Conservation (phyloP, 2,888 invertebrate species). For the Onchidella celtica region DNA sequence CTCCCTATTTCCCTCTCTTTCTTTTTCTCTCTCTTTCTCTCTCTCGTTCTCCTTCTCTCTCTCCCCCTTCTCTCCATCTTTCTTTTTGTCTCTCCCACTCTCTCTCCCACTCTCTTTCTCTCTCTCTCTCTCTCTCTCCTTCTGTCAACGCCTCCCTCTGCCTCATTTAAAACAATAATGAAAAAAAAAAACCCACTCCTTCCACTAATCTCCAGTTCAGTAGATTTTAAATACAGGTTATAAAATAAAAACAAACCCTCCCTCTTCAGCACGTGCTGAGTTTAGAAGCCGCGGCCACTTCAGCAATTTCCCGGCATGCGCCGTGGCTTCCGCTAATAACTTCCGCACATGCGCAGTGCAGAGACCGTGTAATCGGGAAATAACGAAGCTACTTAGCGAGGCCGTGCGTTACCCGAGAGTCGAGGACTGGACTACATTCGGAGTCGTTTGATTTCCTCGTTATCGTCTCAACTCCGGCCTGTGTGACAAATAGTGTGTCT, state of each 20-base stretch:
- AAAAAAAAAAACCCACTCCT: too few relatives aligned
- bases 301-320: conserved; percentile 37
- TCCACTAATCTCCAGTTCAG: too few relatives aligned
- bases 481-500: too few relatives aligned
- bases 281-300: conserved; percentile 33
- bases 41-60: not conserved
- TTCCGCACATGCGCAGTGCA: conserved; percentile 44
- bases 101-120: too few relatives aligned
- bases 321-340: conserved; percentile 36
- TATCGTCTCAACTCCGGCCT: too few relatives aligned
- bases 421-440: too few relatives aligned
- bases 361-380: conserved; percentile 9
- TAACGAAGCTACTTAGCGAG: conserved; percentile 42
- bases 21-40: not conserved
- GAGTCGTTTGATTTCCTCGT: too few relatives aligned
- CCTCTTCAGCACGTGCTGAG: conserved; percentile 25
- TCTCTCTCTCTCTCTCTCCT: too few relatives aligned
- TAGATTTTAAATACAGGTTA: conserved; percentile 14
- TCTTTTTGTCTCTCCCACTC: too few relatives aligned
- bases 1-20: not conserved
- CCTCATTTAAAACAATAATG: too few relatives aligned
- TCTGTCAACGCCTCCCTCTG: not conserved
- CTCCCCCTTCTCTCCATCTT: not conserved
- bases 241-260: conserved; percentile 15
- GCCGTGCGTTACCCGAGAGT: too few relatives aligned